Base-by-base conservation (phyloP, 2,113 vertebrate species). In the Mus spicilegus region DNA sequence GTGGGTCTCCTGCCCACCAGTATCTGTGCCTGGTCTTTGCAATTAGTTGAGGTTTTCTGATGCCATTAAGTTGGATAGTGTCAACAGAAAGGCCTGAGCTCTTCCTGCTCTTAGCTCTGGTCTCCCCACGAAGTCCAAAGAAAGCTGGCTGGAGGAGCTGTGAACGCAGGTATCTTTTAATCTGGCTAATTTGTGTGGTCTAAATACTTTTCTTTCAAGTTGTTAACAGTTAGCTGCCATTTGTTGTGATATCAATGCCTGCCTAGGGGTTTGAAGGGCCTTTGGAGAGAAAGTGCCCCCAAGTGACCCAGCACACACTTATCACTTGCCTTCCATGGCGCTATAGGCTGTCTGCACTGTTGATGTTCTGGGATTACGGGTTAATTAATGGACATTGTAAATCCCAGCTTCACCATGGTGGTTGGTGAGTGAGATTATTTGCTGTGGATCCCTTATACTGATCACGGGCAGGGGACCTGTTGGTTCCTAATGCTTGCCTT, bases 171-270 rank as follows among this genome's bases (percentile, higher is more conserved):
- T 78, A 1, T 82, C 80, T 90, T 61, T 89, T 76, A 58, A n/a
- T 73, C 13, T 75, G 63, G 49, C 82, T 80, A 90, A 91, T 70
- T 70, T 70, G 72, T 61, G 56, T 93, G 75, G 16, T 65, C 80
- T 49, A 67, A 72, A 93, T 96, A 76, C 87, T 95, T 94, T 90
- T 90, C 77, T 89, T 26, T 58, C 56, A 82, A 3, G 19, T 87
- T 93, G 30, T 67, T 92, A 10, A 87, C 46, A 28, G 24, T 69
- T 51, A 51, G 24, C 20, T 10, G 94, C 67, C 36, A 54, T 5
- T 84, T 90, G 65, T 92, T 80, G 58, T 85, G 36, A 69, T 90
- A 70, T 26, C 65, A 92, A 51, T 82, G 89, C n/a, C 95, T n/a
- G 36, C 51, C 20, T 85, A 86, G 65, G 65, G 30, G 4, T 87